Base-by-base conservation (phyloP, 2,888 invertebrate species). In the Meandrusa payeni region DNA sequence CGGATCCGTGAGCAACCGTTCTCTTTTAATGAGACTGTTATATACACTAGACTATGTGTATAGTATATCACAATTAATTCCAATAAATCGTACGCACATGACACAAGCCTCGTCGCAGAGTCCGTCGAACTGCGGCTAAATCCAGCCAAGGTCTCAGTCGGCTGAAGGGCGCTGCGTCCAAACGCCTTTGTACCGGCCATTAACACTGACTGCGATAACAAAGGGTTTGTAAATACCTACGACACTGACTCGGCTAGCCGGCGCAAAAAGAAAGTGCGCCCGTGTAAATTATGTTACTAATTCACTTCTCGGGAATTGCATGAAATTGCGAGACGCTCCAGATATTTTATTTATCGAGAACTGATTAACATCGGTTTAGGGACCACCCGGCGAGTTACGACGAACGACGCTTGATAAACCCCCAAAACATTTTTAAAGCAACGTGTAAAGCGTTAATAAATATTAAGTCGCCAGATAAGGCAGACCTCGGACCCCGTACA, bases 121-220 rank as follows among this genome's bases (percentile, higher is more conserved):
- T 83, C 78, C 78, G 60, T 75, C 85, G 83, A 82, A 86, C 86
- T 66, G 77, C 70, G 70, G 69, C 85, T 87, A 87, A 82, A 85
- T 82, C 71, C 81, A 85, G 74, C 81, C 86, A 85, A 86, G 86
- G 86, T 81, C 83, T 80, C 68, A 63, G 67, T 34, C 71, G 52
- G 72, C 76, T 85, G 83, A 85, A 85, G 85, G 86, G 83, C 85
- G 76, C 69, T 67, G 36, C 45, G 40, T 60, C 79, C 85, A 68
- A 75, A 73, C 76, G 78, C 69, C 69, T 75, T 74, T 74, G 71
- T 72, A 63, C 57, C 51, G 82, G 81, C 83, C 83, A 72, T 86
- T 85, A 70, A 79, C 82, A 76, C 76, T 72, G 61, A 38, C 51
- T 64, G 63, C 75, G 76, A 81, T 82, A 83, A 85, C 85, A 86